These are phyloP conservation scores for Synaphobranchus kaupii DNA, from an alignment of 2,797 vertebrate genomes.

Conservation along the genomic window DNA sequence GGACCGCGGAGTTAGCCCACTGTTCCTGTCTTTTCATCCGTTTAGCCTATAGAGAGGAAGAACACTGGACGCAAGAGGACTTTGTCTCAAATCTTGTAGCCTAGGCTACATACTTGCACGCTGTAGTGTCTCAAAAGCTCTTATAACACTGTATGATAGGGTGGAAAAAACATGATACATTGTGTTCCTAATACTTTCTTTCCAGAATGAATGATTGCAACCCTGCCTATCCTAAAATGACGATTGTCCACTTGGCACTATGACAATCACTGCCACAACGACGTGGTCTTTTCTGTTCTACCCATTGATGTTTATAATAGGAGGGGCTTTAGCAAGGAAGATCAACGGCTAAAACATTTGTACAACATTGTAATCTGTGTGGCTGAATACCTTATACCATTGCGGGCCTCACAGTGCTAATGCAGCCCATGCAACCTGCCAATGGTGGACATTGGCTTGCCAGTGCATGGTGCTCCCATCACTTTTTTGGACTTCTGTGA, in stretches of 20 bases:
- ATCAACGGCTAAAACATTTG: neutral
- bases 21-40: neutral
- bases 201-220: no score
- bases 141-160: neutral
- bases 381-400: neutral
- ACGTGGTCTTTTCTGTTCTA: neutral
- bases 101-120: neutral
- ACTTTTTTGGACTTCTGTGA: conserved; percentile 24
- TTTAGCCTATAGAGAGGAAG: neutral
- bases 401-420: neutral
- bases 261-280: neutral
- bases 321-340: neutral
- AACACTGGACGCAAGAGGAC: neutral
- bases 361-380: neutral
- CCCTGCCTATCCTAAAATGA: neutral
- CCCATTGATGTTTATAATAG: neutral
- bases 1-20: neutral
- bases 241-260: neutral
- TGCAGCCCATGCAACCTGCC: neutral
- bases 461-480: neutral
- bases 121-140: neutral
- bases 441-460: neutral
- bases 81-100: neutral
- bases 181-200: no score
- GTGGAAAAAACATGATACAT: neutral